phyloP scores from a whole-genome alignment of 2,888 invertebrate species.

The Chydorus sphaericus region DNA sequence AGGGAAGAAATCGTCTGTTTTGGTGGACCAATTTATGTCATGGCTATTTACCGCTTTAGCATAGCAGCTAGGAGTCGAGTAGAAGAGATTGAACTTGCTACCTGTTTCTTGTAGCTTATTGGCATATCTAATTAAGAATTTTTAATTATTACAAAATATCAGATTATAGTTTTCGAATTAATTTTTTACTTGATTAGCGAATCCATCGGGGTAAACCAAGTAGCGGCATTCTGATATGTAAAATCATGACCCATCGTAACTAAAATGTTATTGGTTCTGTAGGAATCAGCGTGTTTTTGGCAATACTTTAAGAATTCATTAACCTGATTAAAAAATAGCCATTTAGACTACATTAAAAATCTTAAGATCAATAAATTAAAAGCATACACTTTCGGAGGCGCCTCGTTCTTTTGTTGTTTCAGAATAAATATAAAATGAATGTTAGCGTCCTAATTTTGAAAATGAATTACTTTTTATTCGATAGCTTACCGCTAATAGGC shows the following conservation, averaged over 20 bases:
- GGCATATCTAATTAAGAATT: no score
- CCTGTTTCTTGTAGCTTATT: constrained; percentile 14
- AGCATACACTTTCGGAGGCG: no score
- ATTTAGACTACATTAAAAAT: no score
- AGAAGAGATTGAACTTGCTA: constrained; percentile 34
- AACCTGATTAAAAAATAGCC: no score
- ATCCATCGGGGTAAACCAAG: constrained; percentile 73
- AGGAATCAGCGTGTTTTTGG: constrained; percentile 27
- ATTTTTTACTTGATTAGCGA: constrained; percentile 73
- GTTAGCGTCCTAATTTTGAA: no score
- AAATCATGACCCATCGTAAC: constrained; percentile 90
- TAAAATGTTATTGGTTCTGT: constrained; percentile 54
- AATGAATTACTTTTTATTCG: no score
- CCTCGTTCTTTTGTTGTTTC: no score
- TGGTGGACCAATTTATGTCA: constrained; percentile 48
- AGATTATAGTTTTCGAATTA: no score
- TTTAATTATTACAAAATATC: no score
- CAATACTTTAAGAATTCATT: constrained; percentile 13
- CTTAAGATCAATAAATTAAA: no score
- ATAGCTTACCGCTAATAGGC: no score
- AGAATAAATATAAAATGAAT: no score
- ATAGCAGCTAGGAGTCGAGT: constrained; percentile 77
- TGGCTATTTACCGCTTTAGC: constrained; percentile 58
- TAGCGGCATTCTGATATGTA: constrained; percentile 49
- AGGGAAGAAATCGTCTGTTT: constrained; percentile 80